phyloP scores from a whole-genome alignment of 2,113 vertebrate genomes.

The Lates calcarifer region DNA sequence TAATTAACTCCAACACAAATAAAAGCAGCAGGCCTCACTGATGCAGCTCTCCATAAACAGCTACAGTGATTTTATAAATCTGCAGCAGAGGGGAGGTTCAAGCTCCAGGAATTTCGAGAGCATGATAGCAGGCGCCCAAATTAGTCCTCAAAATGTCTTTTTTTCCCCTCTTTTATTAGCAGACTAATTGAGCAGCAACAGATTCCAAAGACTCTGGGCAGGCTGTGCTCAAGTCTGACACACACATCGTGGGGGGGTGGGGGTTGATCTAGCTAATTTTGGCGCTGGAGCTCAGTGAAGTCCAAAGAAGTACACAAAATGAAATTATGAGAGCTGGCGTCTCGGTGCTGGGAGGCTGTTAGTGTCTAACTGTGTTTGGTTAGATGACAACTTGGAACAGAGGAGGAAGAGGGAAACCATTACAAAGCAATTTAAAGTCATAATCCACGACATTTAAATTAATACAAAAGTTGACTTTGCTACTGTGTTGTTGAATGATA shows the following conservation, averaged over 20 bases:
- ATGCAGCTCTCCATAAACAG: slow-evolving; percentile 59
- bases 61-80: slow-evolving; percentile 28
- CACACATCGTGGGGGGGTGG: slow-evolving; percentile 26
- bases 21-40: slow-evolving; percentile 61
- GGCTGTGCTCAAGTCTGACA: background rate
- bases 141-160: slow-evolving; percentile 26
- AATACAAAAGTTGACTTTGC: background rate
- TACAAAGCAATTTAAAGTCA: slow-evolving; percentile 3
- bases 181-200: slow-evolving; percentile 63
- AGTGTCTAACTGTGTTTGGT: slow-evolving; percentile 37
- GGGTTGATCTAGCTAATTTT: slow-evolving; percentile 34
- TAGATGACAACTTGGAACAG: background rate
- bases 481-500: no score
- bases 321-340: slow-evolving; percentile 31
- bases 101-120: slow-evolving; percentile 30
- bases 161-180: slow-evolving; percentile 53
- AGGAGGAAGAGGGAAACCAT: slow-evolving; percentile 15
- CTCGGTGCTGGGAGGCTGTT: slow-evolving; percentile 9
- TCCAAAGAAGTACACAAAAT: slow-evolving; percentile 16
- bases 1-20: slow-evolving; percentile 41
- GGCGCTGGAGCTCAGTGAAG: slow-evolving; percentile 25
- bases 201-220: slow-evolving; percentile 47
- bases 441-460: background rate
- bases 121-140: slow-evolving; percentile 42
- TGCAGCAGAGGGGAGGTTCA: background rate